phyloP scores from a whole-genome alignment of 2,113 vertebrate species.

The Pongo pygmaeus region DNA sequence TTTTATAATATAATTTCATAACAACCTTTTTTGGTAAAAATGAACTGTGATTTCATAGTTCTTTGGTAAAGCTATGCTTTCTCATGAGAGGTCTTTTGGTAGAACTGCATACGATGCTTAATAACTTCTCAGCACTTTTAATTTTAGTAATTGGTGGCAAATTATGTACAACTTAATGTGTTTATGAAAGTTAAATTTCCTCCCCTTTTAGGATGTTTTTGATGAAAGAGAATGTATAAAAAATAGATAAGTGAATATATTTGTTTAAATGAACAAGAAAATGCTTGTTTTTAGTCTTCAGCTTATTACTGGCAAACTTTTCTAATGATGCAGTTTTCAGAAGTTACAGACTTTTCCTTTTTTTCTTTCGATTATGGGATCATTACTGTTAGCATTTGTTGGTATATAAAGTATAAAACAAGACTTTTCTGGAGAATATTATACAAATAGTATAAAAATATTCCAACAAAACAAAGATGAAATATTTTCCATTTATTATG shows the following conservation, averaged over 20 bases:
- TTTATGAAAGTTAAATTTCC: constrained; percentile 45
- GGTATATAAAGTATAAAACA: constrained; percentile 41
- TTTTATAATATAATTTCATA: not conserved
- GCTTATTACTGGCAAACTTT: not conserved
- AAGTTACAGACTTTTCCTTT: constrained; percentile 56
- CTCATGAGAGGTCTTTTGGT: not conserved
- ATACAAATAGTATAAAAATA: constrained; percentile 33
- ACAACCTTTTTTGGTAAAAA: not conserved
- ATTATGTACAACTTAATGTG: constrained; percentile 18
- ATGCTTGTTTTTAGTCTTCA: constrained; percentile 8
- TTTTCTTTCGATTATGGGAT: not conserved
- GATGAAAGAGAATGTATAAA: not conserved
- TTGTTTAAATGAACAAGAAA: constrained; percentile 46
- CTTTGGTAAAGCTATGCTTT: not conserved
- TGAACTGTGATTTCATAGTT: not conserved
- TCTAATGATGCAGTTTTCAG: not conserved
- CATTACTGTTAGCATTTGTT: constrained; percentile 65
- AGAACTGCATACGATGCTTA: not conserved
- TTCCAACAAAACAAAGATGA: constrained; percentile 53
- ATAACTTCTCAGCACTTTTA: constrained; percentile 47
- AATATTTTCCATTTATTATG: constrained; percentile 60
- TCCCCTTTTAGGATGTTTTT: constrained; percentile 51
- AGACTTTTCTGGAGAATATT: constrained; percentile 61
- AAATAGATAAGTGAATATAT: constrained; percentile 27
- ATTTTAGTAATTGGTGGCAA: constrained; percentile 49